These are phyloP conservation scores for Lapara coniferarum DNA, from an alignment of 2,888 invertebrate genomes.

Conservation along the genomic window DNA sequence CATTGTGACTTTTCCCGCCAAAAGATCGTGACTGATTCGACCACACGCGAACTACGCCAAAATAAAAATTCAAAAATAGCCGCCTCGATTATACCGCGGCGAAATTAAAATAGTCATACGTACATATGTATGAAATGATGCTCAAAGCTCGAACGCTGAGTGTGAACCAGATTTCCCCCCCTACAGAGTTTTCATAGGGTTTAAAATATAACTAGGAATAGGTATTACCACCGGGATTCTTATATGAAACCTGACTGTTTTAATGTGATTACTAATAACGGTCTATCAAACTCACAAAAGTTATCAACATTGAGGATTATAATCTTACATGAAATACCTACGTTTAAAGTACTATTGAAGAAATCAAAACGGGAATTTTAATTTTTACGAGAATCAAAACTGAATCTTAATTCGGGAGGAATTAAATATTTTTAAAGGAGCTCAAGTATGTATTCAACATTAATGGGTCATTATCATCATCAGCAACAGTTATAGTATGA, in stretches of 20 bases:
- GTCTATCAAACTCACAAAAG: not conserved
- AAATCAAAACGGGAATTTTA: too few species aligned
- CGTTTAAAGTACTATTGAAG: too few species aligned
- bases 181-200: slow-evolving; percentile 61
- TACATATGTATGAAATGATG: slow-evolving; percentile 40
- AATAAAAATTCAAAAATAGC: slow-evolving; percentile 82
- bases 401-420: too few species aligned
- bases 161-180: slow-evolving; percentile 60
- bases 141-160: slow-evolving; percentile 44
- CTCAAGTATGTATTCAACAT: too few species aligned
- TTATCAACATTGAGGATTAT: not conserved
- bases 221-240: not conserved
- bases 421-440: too few species aligned
- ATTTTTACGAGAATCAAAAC: too few species aligned
- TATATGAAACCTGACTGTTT: not conserved
- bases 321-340: not conserved
- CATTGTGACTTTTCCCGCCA: slow-evolving; percentile 78
- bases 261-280: not conserved
- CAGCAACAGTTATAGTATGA: too few species aligned
- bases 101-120: slow-evolving; percentile 76
- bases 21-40: slow-evolving; percentile 65
- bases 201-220: slow-evolving; percentile 16
- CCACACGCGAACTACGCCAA: slow-evolving; percentile 83
- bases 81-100: slow-evolving; percentile 64
- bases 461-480: too few species aligned